These are phyloP conservation scores for Ashinkailepas kermadecensis DNA, from an alignment of 2,888 invertebrate species.

Conservation along the genomic window DNA sequence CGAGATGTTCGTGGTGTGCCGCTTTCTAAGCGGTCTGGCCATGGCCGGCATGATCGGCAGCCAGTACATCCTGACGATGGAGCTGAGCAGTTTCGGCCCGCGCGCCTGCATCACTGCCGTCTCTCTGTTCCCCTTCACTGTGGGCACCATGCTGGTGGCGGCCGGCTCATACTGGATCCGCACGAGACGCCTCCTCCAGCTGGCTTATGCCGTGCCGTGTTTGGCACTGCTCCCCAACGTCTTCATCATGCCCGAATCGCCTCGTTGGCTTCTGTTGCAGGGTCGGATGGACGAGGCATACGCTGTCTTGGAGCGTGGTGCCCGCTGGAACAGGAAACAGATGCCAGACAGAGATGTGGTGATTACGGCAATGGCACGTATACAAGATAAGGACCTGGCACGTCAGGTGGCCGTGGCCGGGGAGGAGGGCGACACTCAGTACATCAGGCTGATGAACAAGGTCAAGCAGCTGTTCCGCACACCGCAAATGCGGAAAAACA, in stretches of 20 bases:
- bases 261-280: conserved; percentile 65
- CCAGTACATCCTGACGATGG: conserved; percentile 42
- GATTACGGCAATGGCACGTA: neutral
- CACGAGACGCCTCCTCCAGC: conserved; percentile 59
- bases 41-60: conserved; percentile 27
- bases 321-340: neutral
- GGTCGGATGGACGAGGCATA: conserved; percentile 55
- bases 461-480: neutral
- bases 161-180: conserved; percentile 57
- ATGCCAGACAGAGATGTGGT: neutral
- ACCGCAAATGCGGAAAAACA: neutral
- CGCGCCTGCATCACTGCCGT: conserved; percentile 53
- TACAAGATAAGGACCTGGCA: neutral
- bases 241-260: conserved; percentile 66
- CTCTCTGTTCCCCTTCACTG: conserved; percentile 61
- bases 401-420: neutral
- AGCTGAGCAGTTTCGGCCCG: conserved; percentile 54
- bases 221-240: conserved; percentile 50
- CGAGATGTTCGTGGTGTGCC: conserved; percentile 32
- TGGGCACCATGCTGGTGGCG: conserved; percentile 58
- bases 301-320: neutral
- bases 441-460: neutral
- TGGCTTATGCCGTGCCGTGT: conserved; percentile 57
- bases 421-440: no score
- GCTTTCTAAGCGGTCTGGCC: conserved; percentile 30